These are phyloP conservation scores for Hemitrygon akajei DNA, from an alignment of 2,797 vertebrate genomes.

Conservation along the genomic window DNA sequence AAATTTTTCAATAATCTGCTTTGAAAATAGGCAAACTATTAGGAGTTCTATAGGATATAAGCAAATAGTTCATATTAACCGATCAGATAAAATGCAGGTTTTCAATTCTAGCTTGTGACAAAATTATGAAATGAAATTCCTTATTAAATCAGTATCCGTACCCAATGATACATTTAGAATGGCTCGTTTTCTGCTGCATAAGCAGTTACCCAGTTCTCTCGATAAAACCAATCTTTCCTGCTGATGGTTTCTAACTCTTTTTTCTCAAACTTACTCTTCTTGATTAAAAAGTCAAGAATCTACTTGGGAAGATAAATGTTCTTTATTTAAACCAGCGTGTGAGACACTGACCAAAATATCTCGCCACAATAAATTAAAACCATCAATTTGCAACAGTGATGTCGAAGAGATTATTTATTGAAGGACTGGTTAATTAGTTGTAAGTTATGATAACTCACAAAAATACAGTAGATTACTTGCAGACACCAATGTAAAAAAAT, in stretches of 20 bases:
- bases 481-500: no score
- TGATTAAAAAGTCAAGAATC: neutral
- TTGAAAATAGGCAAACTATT: neutral
- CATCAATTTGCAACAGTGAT: neutral
- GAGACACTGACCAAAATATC: neutral
- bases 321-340: no score
- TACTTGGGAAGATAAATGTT: neutral
- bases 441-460: neutral
- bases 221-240: neutral
- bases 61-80: neutral
- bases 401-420: neutral
- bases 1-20: neutral
- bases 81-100: neutral
- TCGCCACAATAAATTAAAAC: neutral
- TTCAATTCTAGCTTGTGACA: neutral
- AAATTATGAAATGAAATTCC: neutral
- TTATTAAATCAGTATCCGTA: neutral
- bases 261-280: neutral
- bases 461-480: neutral
- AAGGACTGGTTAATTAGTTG: neutral
- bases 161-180: neutral
- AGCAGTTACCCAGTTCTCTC: neutral
- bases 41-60: neutral
- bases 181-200: neutral
- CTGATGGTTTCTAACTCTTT: neutral